A percentile compares a stretch with the other conserved stretches of the same genome.
phyloP scores from a whole-genome alignment of 2,113 vertebrate species.

The Notiomystis cincta region DNA sequence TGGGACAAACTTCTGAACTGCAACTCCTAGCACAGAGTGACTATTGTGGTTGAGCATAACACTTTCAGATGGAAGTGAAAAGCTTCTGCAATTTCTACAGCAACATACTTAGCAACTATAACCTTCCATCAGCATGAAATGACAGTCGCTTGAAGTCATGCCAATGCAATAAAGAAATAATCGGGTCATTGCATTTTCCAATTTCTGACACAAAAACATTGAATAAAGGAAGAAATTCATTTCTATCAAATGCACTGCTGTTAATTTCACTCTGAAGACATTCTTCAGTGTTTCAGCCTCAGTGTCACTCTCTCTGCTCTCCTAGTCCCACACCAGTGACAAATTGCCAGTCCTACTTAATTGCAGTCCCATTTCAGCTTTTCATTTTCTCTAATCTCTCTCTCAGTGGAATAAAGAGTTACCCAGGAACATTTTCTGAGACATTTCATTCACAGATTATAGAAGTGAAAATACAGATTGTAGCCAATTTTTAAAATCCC shows the following conservation, averaged over 20 bases:
- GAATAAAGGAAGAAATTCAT: neutral
- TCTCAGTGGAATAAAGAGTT: neutral
- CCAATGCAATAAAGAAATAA: neutral
- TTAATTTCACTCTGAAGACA: slow-evolving; percentile 5
- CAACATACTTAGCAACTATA: neutral
- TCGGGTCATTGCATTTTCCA: neutral
- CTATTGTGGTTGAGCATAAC: neutral
- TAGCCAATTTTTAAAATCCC: neutral
- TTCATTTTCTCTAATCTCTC: slow-evolving; percentile 3
- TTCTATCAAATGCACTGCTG: neutral
- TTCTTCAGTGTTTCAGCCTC: neutral
- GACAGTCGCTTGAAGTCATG: neutral
- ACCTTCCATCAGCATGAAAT: neutral
- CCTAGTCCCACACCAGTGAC: neutral
- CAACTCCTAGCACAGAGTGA: neutral
- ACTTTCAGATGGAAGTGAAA: neutral
- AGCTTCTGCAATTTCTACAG: neutral
- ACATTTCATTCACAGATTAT: neutral
- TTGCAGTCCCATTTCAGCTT: neutral
- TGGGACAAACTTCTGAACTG: neutral
- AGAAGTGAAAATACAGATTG: neutral
- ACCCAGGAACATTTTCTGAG: neutral
- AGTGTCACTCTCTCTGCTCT: neutral
- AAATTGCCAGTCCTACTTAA: neutral
- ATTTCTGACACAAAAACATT: neutral